Evolutionary conservation across 2,888 invertebrate genomes (phyloP), one percentile per base, ranked within the genome.

Genomic region (Torymus aiolomorphi): DNA sequence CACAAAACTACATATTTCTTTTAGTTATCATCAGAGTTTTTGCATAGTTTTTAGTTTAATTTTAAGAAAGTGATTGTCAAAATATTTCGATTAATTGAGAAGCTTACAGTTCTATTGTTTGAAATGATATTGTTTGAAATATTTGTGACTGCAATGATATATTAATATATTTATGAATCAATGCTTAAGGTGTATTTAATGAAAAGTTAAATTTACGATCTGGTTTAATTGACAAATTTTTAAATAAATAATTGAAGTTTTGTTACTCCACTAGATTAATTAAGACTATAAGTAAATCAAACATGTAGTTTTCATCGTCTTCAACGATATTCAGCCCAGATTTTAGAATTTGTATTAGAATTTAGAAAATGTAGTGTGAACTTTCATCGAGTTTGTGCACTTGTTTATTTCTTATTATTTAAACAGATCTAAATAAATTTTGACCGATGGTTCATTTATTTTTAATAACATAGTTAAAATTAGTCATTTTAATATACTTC

Each of bases 41-140:
- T 10, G 20, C 14, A 8, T 56, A 42, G 13, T 1, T 62, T 62
- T 1, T 57, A 18, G 52, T 61, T 56, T 42, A 42, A 42, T 42
- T 42, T 42, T 67, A 59, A 75, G 51, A 67, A 52, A 61, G 18
- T 71, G 76, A 71, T 76, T 71, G 63, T 77, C 71, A 71, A 65
- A 76, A 70, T 52, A 14, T 65, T 65, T 49, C 8, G 12, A 42
- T 42, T 42, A 42, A 42, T 42, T 42, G 42, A 42, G 42, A 42
- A 42, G 42, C 42, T 42, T 42, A 42, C 42, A 42, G 8, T 42
- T 42, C 42, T 42, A 42, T 42, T 42, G 42, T 42, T 42, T 42
- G 42, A 42, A 42, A 42, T 42, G 8, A 20, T 20, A 20, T 20
- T 20, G 20, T 20, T 20, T 20, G 20, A 5, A 42, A 42, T 42